A percentile compares a stretch with the other conserved stretches of the same genome.
Evolutionary conservation across 2,888 invertebrate genomes (phyloP).

Genomic region (Barypeithes pellucidus): DNA sequence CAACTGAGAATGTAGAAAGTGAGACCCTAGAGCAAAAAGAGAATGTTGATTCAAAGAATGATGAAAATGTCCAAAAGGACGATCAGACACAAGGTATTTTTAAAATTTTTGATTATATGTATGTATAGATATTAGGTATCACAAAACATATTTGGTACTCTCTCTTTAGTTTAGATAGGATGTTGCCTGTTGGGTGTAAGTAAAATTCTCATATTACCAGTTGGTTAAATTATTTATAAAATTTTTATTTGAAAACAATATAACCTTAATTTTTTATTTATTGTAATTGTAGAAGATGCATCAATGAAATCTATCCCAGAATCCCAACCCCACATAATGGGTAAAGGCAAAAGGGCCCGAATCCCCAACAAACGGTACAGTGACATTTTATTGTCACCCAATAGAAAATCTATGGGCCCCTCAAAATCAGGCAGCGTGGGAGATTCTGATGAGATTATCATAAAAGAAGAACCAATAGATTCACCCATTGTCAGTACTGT

Average conservation of each 20-base stretch:
- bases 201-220: too few species aligned
- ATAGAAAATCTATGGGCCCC: constrained; percentile 51
- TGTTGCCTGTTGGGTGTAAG: too few species aligned
- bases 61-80: constrained; percentile 31
- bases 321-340: constrained; percentile 56
- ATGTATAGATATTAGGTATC: too few species aligned
- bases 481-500: constrained; percentile 43
- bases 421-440: constrained; percentile 61
- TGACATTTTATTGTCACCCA: constrained; percentile 64
- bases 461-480: constrained; percentile 54
- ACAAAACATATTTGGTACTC: too few species aligned
- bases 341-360: constrained; percentile 69
- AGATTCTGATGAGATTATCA: constrained; percentile 55
- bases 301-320: constrained; percentile 26
- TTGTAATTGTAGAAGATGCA: constrained; percentile 32
- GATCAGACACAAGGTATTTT: constrained; percentile 19
- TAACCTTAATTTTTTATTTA: too few species aligned
- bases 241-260: too few species aligned
- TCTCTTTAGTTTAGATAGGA: too few species aligned
- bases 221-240: too few species aligned
- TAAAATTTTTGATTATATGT: not conserved
- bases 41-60: constrained; percentile 39
- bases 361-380: constrained; percentile 70
- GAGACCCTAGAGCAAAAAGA: constrained; percentile 42
- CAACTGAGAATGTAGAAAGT: constrained; percentile 3